Evolutionary conservation across 2,888 invertebrate genomes (phyloP), one percentile per base, ranked within the genome.

Genomic region (Limnephilus marmoratus): DNA sequence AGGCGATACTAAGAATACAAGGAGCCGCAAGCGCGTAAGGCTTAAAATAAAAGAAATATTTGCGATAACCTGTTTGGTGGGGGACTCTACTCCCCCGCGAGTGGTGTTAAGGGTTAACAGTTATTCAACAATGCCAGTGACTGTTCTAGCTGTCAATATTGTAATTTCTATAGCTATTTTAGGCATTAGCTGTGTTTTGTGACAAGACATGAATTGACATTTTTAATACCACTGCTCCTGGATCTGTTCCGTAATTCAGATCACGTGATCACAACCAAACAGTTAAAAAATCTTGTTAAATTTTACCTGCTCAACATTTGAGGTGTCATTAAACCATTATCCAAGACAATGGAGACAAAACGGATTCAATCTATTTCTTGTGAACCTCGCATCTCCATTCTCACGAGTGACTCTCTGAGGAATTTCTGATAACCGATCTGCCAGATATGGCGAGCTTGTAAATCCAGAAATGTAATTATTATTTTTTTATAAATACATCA

Each of bases 401-500:
- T n/a, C 68, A 68, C n/a, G 68, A 68, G 68, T n/a, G 68, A 68
- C 68, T 24, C 68, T n/a, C 68, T 9, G 68, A 2, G 68, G 68
- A 68, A 68, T 68, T 7, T 24, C 34, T 18, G 82, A 82, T 82
- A 82, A 31, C 31, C 82, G 82, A 82, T 82, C 82, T 31, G 34
- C 34, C 82, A 82, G 31, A 34, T 31, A 83, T 37, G 24, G 18
- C 37, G 7, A 11, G 83, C 83, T 83, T 37, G 83, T 83, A 83
- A 83, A 83, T 83, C 37, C 37, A 37, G 34, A 83, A 83, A 37
- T 83, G 18, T 24, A 37, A 83, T 83, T 83, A 83, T 37, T 31
- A n/a, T 81, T 24, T 83, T 83, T 83, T 83, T 24, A 83, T 37
- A 83, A 83, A 83, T 83, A n/a, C 37, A 83, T 83, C 34, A 37